A percentile compares a stretch with the other conserved stretches of the same genome.
phyloP scores from a whole-genome alignment of 2,888 invertebrate genomes.

The Lissocephala sabroskyi region DNA sequence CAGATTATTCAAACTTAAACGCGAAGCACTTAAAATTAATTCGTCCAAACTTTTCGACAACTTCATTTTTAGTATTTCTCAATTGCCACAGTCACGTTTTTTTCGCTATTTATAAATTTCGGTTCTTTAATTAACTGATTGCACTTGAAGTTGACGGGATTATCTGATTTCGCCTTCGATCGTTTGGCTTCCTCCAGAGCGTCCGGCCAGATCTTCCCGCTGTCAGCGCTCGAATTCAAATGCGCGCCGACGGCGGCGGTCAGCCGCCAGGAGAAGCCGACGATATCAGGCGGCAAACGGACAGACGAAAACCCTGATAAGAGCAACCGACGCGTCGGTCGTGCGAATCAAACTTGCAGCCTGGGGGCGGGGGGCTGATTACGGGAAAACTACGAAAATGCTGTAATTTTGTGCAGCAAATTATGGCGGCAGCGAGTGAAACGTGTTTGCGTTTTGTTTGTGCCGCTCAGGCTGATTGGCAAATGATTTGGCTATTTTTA shows the following conservation, averaged over 20 bases:
- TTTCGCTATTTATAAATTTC: too few relatives aligned
- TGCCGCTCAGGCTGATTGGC: background rate
- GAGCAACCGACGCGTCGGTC: too few relatives aligned
- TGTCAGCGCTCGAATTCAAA: conserved; percentile 23
- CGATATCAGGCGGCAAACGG: too few relatives aligned
- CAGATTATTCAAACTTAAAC: conserved; percentile 68
- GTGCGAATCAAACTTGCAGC: background rate
- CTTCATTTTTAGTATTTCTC: conserved; percentile 66
- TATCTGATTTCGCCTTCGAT: too few relatives aligned
- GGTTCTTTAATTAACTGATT: too few relatives aligned
- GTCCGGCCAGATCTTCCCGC: background rate
- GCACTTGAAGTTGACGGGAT: too few relatives aligned
- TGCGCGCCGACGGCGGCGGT: conserved; percentile 13
- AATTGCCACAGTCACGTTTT: too few relatives aligned
- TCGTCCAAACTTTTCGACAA: conserved; percentile 72
- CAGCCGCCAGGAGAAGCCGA: background rate
- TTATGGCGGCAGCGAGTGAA: conserved; percentile 1
- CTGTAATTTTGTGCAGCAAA: conserved; percentile 1
- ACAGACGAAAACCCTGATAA: too few relatives aligned
- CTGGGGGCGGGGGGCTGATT: background rate
- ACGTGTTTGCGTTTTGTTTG: conserved; percentile 1
- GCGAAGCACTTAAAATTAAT: conserved; percentile 71
- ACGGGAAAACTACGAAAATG: background rate
- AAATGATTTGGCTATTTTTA: conserved; percentile 31
- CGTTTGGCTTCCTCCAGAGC: too few relatives aligned